phyloP scores from a whole-genome alignment of 2,797 vertebrate genomes.

The Phrynocephalus forsythii region DNA sequence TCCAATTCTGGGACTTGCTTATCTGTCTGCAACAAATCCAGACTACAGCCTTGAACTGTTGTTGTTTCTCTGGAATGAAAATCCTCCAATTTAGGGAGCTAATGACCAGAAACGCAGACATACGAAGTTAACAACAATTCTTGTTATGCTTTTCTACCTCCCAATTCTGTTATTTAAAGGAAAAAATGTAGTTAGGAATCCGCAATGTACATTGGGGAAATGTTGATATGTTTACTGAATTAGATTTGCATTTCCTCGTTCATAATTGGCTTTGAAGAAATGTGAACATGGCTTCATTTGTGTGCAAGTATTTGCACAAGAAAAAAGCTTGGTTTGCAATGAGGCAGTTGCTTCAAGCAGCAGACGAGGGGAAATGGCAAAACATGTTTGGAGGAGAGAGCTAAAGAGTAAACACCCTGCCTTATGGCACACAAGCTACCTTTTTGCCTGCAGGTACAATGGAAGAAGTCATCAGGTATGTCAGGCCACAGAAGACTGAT shows the following conservation, averaged over 20 bases:
- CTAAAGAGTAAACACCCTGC: background rate
- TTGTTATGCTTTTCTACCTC: background rate
- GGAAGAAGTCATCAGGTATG: background rate
- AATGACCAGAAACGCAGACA: slow-evolving; percentile 21
- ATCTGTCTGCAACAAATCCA: background rate
- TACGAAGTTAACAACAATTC: background rate
- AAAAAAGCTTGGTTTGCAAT: background rate
- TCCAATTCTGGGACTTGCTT: slow-evolving; percentile 10
- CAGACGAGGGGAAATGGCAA: background rate
- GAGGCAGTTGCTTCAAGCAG: background rate
- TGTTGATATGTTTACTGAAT: background rate
- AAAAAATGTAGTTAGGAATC: background rate
- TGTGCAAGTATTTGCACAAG: background rate
- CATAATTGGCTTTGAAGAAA: background rate
- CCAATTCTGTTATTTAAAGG: background rate
- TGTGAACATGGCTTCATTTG: background rate
- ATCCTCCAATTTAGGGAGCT: background rate
- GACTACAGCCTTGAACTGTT: background rate
- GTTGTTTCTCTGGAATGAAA: slow-evolving; percentile 47
- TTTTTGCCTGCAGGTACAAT: background rate
- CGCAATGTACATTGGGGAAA: background rate
- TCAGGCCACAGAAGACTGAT: background rate
- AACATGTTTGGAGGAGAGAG: background rate
- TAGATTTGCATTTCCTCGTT: background rate
- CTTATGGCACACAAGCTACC: background rate